Base-by-base conservation (phyloP, 2,113 vertebrate species). In the Motacilla tschutschensis region DNA sequence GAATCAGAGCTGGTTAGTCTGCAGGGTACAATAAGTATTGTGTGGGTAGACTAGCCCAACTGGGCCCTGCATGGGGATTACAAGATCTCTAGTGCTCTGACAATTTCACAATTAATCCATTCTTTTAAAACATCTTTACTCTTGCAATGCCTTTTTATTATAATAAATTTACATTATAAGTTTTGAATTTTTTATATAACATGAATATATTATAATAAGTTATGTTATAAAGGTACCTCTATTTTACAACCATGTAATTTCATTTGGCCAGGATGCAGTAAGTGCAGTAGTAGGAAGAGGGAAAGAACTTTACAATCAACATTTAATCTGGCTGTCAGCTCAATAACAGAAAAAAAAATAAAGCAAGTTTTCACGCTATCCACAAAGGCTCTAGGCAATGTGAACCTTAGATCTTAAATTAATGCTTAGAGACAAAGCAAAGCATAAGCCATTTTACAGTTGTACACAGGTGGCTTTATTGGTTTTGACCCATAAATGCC, bases 401-500 rank as follows among this genome's bases (percentile, higher is more conserved):
- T 1, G 22, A 85, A 64, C 47, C 47, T 72, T 47, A 10, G 40
- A 35, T 75, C 46, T 83, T 73, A 78, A 90, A 86, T 92, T 74
- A 70, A 70, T 6, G 8, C 43, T 69, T 22, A 79, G 33, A 69
- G 46, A 77, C 46, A 87, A 89, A 80, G 54, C 14, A 87, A 85
- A 83, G 48, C 26, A 58, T 53, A 64, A 87, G 14, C 41, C 54
- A 40, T 75, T 91, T 83, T 72, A 91, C 46, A 65, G 31, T 71
- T 64, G 17, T 64, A 72, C 15, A 75, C 41, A 50, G 50, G 41
- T 28, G 28, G 25, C 16, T 83, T 83, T 90, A 83, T 71, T 62
- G 43, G 13, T 60, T 91, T 90, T 81, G 46, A 75, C 50, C 77
- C 36, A 58, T 69, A 83, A 93, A 88, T 76, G 51, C 78, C 55